Conservation (phyloP, 2,113 vertebrate genomes). For the Tupaia tana region DNA sequence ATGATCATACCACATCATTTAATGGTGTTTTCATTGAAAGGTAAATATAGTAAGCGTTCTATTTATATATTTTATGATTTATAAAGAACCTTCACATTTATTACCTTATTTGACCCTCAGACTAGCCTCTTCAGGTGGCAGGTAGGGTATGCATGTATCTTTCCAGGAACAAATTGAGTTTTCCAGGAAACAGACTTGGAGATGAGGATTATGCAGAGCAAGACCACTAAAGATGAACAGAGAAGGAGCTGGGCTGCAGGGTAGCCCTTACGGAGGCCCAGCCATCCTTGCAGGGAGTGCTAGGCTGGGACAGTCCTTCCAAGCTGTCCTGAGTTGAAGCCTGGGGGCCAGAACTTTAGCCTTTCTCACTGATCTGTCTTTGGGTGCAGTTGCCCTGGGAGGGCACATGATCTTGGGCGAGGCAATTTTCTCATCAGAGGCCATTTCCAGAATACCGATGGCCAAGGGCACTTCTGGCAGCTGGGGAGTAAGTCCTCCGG, state of each 20-base stretch:
- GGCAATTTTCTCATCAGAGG: neutral
- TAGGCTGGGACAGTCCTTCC: neutral
- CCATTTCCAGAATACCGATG: neutral
- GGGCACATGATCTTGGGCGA: neutral
- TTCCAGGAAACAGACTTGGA: neutral
- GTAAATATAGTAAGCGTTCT: neutral
- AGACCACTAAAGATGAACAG: neutral
- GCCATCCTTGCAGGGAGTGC: accelerated
- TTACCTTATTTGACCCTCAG: neutral
- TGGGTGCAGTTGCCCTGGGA: neutral
- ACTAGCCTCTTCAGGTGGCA: neutral
- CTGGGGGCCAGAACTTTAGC: neutral
- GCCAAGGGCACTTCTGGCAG: neutral
- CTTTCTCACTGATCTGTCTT: neutral
- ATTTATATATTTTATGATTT: neutral
- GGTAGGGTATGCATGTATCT: neutral
- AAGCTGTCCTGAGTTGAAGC: neutral
- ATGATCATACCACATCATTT: neutral
- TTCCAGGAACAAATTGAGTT: neutral
- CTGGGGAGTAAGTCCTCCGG: neutral
- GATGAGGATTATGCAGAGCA: neutral
- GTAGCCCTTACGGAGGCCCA: neutral
- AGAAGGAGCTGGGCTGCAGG: neutral
- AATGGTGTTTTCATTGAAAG: neutral
- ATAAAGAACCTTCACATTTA: neutral